A percentile compares a stretch with the other conserved stretches of the same genome.
Conservation (phyloP, 2,888 invertebrate species). For the Oscheius sp. region DNA sequence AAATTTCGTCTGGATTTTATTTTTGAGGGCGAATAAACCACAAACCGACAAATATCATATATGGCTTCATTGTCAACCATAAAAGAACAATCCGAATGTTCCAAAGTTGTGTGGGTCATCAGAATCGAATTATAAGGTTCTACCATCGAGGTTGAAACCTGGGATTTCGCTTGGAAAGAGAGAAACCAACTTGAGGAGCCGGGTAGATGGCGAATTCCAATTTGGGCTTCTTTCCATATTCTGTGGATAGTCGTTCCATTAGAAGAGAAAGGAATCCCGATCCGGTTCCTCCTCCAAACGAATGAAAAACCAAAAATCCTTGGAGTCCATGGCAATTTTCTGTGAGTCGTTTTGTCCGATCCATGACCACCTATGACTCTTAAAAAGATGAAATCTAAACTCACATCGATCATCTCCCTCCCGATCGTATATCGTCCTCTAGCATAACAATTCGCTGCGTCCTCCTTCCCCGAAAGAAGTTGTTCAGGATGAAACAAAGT, state of each 20-base stretch:
- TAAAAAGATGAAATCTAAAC: not conserved
- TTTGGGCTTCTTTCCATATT: conserved; percentile 87
- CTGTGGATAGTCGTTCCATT: conserved; percentile 85
- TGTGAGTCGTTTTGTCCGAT: conserved; percentile 71
- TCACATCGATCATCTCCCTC: conserved; percentile 79
- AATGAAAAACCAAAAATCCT: conserved; percentile 88
- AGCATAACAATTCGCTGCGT: conserved; percentile 67
- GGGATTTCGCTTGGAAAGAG: no score
- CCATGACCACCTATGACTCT: conserved; percentile 55
- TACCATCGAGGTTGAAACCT: conserved; percentile 82
- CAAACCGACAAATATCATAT: conserved; percentile 84
- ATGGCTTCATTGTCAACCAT: conserved; percentile 80
- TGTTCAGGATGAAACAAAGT: conserved; percentile 92
- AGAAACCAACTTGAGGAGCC: conserved; percentile 78
- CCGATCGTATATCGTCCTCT: conserved; percentile 72
- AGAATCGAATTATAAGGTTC: conserved; percentile 95
- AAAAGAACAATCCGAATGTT: conserved; percentile 94
- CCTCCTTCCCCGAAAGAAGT: conserved; percentile 86
- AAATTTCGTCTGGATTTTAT: conserved; percentile 77
- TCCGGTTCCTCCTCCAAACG: conserved; percentile 86
- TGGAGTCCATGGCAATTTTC: conserved; percentile 82
- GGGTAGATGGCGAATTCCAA: conserved; percentile 88
- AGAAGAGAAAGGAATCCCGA: conserved; percentile 87
- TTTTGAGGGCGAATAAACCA: no score
- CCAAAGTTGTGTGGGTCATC: conserved; percentile 90